phyloP scores from a whole-genome alignment of 1,140 invertebrate genomes.

The Drosophila bipectinata region DNA sequence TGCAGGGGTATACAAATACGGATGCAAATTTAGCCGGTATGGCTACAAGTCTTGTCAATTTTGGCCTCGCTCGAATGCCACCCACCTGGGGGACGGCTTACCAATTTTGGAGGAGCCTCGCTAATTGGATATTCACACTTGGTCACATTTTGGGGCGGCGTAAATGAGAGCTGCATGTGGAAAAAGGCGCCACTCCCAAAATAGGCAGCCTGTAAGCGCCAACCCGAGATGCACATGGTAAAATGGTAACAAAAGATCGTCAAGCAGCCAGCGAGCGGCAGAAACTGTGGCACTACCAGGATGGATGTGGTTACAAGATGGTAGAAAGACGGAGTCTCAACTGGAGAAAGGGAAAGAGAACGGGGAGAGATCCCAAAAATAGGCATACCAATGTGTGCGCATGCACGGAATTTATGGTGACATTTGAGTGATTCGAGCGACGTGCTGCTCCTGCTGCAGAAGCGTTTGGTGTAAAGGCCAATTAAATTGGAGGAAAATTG shows the following conservation, averaged over 20 bases:
- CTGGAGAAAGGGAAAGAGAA: conserved; percentile 15
- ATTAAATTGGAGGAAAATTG: conserved; percentile 79
- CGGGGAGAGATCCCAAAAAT: conserved; percentile 62
- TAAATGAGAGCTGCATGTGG: conserved; percentile 60
- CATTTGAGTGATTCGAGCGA: conserved; percentile 81
- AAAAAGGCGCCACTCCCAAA: conserved; percentile 77
- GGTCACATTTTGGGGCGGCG: conserved; percentile 69
- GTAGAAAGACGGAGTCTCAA: conserved; percentile 7
- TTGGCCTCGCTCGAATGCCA: conserved; percentile 11
- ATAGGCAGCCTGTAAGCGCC: conserved; percentile 80
- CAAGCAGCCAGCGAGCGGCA: conserved; percentile 39
- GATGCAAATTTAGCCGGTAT: conserved; percentile 2
- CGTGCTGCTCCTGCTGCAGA: conserved; percentile 56
- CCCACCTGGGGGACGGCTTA: conserved; percentile 40
- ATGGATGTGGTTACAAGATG: conserved; percentile 47
- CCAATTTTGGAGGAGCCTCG: conserved; percentile 50
- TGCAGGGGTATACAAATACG: background rate
- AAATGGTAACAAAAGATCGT: conserved; percentile 36
- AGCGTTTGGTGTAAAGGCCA: conserved; percentile 74
- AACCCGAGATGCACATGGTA: conserved; percentile 33
- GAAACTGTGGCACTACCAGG: conserved; percentile 40
- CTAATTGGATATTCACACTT: conserved; percentile 81
- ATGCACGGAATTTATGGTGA: conserved; percentile 83
- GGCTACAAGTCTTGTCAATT: background rate
- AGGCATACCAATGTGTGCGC: conserved; percentile 82